A percentile compares a stretch with the other conserved stretches of the same genome.
These are phyloP conservation scores for Hypsibius dujardini DNA, from an alignment of 1,140 invertebrate genomes.

Conservation along the genomic window DNA sequence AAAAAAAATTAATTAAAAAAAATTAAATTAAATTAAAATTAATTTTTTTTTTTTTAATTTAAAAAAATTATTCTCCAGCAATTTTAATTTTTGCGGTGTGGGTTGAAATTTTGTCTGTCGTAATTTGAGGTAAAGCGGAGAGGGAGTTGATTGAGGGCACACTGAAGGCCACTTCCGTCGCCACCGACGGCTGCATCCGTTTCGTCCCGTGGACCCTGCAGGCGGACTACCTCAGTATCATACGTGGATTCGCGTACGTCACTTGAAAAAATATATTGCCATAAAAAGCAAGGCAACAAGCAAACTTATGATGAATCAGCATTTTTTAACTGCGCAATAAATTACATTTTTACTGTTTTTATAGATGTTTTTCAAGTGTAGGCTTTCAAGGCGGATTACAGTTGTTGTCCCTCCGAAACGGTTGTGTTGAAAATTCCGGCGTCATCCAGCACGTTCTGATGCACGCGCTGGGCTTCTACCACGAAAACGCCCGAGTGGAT, in stretches of 20 bases:
- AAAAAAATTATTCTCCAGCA: too few species aligned
- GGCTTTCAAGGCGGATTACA: neutral
- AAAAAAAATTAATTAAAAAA: too few species aligned
- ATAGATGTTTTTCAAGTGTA: constrained; percentile 6
- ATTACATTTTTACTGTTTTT: neutral
- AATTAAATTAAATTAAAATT: too few species aligned
- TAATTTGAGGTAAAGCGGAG: too few species aligned
- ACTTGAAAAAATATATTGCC: neutral
- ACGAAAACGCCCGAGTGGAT: neutral
- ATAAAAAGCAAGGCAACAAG: too few species aligned
- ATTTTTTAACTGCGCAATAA: neutral
- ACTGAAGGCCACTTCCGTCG: too few species aligned
- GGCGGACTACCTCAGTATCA: neutral
- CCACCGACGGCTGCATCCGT: too few species aligned
- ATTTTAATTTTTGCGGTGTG: too few species aligned
- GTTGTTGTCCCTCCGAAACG: neutral
- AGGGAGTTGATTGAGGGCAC: too few species aligned
- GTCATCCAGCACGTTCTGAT: neutral
- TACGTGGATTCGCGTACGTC: neutral
- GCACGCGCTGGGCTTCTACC: neutral
- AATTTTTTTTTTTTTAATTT: too few species aligned
- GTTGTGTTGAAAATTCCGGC: neutral
- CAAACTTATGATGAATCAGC: too few species aligned
- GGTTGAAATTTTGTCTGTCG: too few species aligned
- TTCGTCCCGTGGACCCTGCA: neutral